These are phyloP conservation scores for Spodoptera exigua DNA, from an alignment of 2,888 invertebrate genomes.

Conservation along the genomic window DNA sequence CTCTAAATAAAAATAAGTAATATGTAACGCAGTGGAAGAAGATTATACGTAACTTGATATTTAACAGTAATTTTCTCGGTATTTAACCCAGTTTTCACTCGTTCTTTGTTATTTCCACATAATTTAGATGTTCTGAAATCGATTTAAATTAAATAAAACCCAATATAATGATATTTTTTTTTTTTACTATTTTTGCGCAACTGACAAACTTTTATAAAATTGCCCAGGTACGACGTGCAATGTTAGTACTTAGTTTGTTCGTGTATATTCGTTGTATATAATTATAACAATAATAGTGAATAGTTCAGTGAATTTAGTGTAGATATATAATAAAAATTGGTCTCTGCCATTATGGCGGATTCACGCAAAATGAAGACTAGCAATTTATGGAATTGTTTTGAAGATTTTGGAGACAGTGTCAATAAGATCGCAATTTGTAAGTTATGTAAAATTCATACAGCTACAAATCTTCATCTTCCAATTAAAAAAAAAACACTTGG, in stretches of 20 bases:
- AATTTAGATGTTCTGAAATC: too few species aligned
- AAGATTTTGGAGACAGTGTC: constrained; percentile 24
- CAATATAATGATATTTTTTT: too few species aligned
- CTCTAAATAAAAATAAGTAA: too few species aligned
- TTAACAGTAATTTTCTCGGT: too few species aligned
- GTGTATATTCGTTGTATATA: constrained; percentile 16
- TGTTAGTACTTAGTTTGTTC: constrained; percentile 11
- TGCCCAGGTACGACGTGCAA: constrained; percentile 13
- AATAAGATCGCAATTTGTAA: constrained; percentile 26
- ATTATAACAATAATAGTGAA: constrained; percentile 18
- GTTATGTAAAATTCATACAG: constrained; percentile 13
- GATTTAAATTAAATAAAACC: too few species aligned
- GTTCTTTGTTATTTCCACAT: too few species aligned
- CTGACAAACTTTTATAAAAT: too few species aligned
- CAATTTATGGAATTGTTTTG: constrained; percentile 28
- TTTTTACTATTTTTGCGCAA: too few species aligned
- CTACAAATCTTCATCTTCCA: constrained; percentile 22
- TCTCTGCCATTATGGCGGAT: constrained; percentile 21
- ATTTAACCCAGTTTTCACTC: too few species aligned
- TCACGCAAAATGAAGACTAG: constrained; percentile 25
- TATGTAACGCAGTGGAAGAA: too few species aligned
- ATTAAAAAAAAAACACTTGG: constrained; percentile 21
- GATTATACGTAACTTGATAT: too few species aligned
- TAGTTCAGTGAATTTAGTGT: constrained; percentile 16
- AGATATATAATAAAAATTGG: constrained; percentile 15